Conservation (phyloP, 2,888 invertebrate species). For the Microctonus hyperodae region DNA sequence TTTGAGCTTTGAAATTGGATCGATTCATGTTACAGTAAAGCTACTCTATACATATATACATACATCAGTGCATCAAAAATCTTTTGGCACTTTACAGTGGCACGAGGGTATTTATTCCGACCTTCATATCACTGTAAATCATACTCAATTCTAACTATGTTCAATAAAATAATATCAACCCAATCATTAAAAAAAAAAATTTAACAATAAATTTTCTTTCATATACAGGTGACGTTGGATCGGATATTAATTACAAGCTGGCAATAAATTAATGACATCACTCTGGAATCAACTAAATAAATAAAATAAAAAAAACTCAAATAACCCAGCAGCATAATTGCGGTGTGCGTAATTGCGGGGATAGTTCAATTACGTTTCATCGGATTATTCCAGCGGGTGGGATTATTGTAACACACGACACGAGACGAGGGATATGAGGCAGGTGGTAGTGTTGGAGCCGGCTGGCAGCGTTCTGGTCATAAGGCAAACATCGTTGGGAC, state of each 20-base stretch:
- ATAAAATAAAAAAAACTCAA: not conserved
- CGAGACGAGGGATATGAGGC: slow-evolving; percentile 51
- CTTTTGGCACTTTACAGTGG: not conserved
- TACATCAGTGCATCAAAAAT: slow-evolving; percentile 1
- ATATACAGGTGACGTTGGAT: not conserved
- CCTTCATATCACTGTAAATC: not conserved
- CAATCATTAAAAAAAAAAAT: too few species aligned
- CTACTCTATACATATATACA: not conserved
- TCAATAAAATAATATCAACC: not conserved
- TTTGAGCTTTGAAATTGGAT: slow-evolving; percentile 39
- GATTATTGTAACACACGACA: not conserved
- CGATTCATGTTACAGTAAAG: slow-evolving; percentile 28
- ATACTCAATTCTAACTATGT: not conserved
- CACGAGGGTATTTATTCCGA: not conserved
- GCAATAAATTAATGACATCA: not conserved
- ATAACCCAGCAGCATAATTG: not conserved
- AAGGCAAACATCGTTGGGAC: slow-evolving; percentile 56
- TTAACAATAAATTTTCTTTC: not conserved
- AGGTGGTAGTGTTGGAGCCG: slow-evolving; percentile 60
- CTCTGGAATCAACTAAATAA: not conserved
- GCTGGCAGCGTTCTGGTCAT: slow-evolving; percentile 61
- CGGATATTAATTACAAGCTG: not conserved
- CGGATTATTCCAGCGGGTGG: not conserved
- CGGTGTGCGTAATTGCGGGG: not conserved
- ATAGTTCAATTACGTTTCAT: not conserved